Conservation (phyloP, 2,797 vertebrate genomes). For the Takifugu rubripes region DNA sequence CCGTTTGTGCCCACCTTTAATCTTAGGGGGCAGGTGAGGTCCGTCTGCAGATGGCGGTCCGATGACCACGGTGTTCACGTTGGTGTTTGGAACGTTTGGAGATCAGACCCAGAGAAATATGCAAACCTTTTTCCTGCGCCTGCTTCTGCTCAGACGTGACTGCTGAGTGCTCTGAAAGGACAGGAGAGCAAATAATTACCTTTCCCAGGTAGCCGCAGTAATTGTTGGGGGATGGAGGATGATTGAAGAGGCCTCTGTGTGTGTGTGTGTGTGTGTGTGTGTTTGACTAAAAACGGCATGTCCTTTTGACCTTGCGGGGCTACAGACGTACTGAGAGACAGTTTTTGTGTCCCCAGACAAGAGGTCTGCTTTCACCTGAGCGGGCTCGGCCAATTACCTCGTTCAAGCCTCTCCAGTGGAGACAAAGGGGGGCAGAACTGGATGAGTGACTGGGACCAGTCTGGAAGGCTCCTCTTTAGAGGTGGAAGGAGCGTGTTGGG, state of each 20-base stretch:
- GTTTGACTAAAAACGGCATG: conserved; percentile 42
- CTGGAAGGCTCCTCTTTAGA: conserved; percentile 33
- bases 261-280: conserved; percentile 30
- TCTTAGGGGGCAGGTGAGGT: no score
- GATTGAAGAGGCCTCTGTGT: conserved; percentile 59
- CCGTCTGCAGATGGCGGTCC: no score
- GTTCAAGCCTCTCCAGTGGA: conserved; percentile 21
- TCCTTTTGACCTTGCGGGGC: conserved; percentile 69
- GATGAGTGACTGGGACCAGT: conserved; percentile 60
- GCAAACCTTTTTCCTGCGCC: conserved; percentile 19
- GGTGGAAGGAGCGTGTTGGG: conserved; percentile 21
- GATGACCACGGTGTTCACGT: background rate
- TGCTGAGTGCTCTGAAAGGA: conserved; percentile 55
- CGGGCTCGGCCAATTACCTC: conserved; percentile 59
- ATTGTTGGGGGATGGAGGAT: conserved; percentile 57
- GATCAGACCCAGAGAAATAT: background rate
- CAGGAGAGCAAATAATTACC: conserved; percentile 74
- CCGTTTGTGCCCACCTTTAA: no score
- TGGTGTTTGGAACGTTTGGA: background rate
- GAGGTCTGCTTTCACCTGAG: conserved; percentile 73
- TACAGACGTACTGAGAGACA: conserved; percentile 64
- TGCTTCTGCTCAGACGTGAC: conserved; percentile 37
- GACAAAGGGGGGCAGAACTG: conserved; percentile 56
- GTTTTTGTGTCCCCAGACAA: conserved; percentile 74
- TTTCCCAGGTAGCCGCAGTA: conserved; percentile 69